Conservation (phyloP, 2,113 vertebrate genomes). For the Eonycteris spelaea region DNA sequence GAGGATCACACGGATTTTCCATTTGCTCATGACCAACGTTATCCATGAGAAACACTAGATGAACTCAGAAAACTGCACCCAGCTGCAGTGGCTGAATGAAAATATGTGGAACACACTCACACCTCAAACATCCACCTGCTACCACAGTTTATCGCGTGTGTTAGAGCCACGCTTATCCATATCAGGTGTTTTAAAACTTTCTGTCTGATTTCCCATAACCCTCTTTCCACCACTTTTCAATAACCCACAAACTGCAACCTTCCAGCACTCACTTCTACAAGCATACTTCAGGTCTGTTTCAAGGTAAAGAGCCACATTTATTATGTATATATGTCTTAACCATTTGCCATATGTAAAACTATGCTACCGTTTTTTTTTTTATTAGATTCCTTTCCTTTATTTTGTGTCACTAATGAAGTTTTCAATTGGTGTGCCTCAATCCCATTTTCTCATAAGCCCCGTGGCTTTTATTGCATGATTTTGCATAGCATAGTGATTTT, state of each 20-base stretch:
- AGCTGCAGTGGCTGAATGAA: background rate
- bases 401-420: background rate
- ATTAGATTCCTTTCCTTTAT: background rate
- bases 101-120: background rate
- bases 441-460: background rate
- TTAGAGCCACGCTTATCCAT: background rate
- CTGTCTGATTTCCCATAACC: background rate
- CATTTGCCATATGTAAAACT: background rate
- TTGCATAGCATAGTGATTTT: background rate
- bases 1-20: background rate
- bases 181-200: background rate
- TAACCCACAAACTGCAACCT: background rate
- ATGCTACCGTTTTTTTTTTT: background rate
- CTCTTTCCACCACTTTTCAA: background rate
- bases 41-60: background rate
- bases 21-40: background rate
- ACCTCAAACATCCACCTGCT: fast-evolving
- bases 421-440: background rate
- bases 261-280: background rate
- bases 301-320: background rate
- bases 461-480: background rate
- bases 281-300: background rate
- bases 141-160: background rate
- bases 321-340: background rate
- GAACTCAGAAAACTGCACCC: background rate